Evolutionary conservation across 1,140 invertebrate species (phyloP), one percentile per base, ranked within the genome.

Genomic region (Bombus vancouverensis): DNA sequence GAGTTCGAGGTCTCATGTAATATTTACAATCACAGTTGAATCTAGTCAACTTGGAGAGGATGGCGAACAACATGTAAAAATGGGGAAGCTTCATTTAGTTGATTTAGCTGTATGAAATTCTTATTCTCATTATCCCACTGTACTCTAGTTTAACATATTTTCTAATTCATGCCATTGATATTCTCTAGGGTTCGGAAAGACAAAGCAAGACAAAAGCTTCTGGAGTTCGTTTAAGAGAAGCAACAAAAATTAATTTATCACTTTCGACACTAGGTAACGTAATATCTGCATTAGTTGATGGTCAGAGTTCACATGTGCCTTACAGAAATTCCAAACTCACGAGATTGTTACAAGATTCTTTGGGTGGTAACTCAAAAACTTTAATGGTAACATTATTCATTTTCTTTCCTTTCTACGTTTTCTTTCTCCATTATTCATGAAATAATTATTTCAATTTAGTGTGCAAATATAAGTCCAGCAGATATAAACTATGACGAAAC

Each of bases 401-500:
- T 70, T 82, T 25, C 15, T 47, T 42, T 68, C n/a, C 6, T 80
- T 59, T 47, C 22, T 42, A 57, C 10, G 34, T n/a, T 13, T 10
- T 66, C 22, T 44, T 78, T 53, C 5, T 53, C 1, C 10, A n/a
- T 22, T 39, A 28, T 78, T 25, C 65, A 10, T 37, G 57, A 8
- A 78, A 66, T 47, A 75, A 71, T 88, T 75, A 32, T 78, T 42
- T 59, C 62, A 71, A 93, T 94, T 72, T 88, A 97, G 97, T 97
- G 97, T 93, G 99, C 99, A 25, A 99, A 99, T 93, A 96, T 99
- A 68, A 99, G 99, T 39, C 99, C 99, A 59, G 98, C 99, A 18
- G 98, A 99, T 90, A 97, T 98, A 84, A 99, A 99, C 95, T 99
- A 99, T 93, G 99, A 99, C 92, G 99, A 99, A 95, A 99, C 98